Evolutionary conservation across 1,140 invertebrate genomes (phyloP).

Genomic region (Diabrotica undecimpunctata): DNA sequence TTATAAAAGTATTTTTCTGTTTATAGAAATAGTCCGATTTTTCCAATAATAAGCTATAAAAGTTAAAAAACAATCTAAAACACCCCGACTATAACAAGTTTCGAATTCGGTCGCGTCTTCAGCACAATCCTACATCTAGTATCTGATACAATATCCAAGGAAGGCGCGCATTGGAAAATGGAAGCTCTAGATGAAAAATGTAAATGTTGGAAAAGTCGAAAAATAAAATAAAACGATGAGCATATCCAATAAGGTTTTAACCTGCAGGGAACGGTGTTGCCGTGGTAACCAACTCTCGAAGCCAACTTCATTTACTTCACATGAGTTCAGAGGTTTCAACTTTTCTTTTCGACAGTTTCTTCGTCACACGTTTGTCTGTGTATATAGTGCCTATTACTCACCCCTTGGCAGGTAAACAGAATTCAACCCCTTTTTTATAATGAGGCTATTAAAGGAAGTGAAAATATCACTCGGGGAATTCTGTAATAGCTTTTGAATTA

Average conservation of each 20-base stretch:
- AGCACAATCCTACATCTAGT: slow-evolving; percentile 13
- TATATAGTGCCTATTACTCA: slow-evolving; percentile 10
- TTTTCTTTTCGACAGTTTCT: not conserved
- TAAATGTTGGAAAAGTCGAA: slow-evolving; percentile 40
- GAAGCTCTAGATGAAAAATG: slow-evolving; percentile 40
- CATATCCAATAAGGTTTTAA: slow-evolving; percentile 48
- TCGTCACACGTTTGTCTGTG: not conserved
- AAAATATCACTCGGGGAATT: slow-evolving; percentile 11
- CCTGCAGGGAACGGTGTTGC: slow-evolving; percentile 43
- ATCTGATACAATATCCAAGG: slow-evolving; percentile 31
- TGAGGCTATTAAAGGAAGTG: slow-evolving; percentile 10
- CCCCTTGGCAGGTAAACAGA: slow-evolving; percentile 10
- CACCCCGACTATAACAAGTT: too few relatives aligned
- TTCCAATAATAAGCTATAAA: too few relatives aligned
- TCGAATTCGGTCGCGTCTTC: too few relatives aligned
- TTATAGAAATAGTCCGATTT: too few relatives aligned
- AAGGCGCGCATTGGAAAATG: slow-evolving; percentile 38
- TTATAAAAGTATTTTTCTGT: too few relatives aligned
- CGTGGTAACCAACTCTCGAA: slow-evolving; percentile 37
- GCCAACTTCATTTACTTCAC: slow-evolving; percentile 36
- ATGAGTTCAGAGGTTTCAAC: slow-evolving; percentile 23
- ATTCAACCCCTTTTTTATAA: slow-evolving; percentile 16
- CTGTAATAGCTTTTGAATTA: slow-evolving; percentile 8
- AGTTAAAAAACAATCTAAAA: too few relatives aligned
- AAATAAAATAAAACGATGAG: slow-evolving; percentile 46